phyloP scores from a whole-genome alignment of 2,888 invertebrate genomes.

The Hesperia comma region DNA sequence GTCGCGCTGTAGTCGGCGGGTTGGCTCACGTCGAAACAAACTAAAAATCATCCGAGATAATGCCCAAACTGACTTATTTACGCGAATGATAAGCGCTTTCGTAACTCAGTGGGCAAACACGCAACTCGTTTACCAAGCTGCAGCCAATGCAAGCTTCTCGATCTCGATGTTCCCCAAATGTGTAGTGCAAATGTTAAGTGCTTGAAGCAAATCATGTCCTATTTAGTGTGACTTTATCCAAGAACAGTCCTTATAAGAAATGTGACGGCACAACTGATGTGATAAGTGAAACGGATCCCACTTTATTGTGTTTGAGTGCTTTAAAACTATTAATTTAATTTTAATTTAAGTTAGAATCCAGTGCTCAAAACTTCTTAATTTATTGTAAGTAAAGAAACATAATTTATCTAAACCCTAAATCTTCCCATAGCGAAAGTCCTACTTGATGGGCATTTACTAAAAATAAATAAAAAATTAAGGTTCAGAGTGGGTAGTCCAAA shows the following conservation, averaged over 20 bases:
- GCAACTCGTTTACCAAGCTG: neutral
- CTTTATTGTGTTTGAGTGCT: neutral
- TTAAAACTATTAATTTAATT: too few relatives aligned
- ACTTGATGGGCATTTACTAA: too few relatives aligned
- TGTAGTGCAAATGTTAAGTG: slow-evolving; percentile 5
- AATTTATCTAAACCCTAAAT: too few relatives aligned
- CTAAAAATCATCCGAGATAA: slow-evolving; percentile 16
- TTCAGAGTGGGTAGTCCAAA: too few relatives aligned
- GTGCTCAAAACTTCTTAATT: too few relatives aligned
- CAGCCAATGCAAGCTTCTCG: neutral
- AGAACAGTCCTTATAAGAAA: slow-evolving; percentile 20
- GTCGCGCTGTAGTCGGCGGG: slow-evolving; percentile 51
- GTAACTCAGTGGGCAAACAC: slow-evolving; percentile 10
- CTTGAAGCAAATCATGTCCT: slow-evolving; percentile 14
- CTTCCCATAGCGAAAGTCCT: too few relatives aligned
- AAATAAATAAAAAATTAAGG: too few relatives aligned
- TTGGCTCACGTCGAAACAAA: slow-evolving; percentile 43
- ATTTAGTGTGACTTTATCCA: slow-evolving; percentile 17
- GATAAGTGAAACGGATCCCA: slow-evolving; percentile 22
- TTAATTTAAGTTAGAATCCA: too few relatives aligned
- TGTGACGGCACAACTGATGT: slow-evolving; percentile 34
- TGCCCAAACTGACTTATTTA: slow-evolving; percentile 14
- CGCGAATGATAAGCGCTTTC: slow-evolving; percentile 10
- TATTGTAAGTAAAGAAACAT: too few relatives aligned
- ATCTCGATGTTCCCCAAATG: neutral